These are phyloP conservation scores for Microtus oregoni DNA, from an alignment of 2,113 vertebrate species.

Conservation along the genomic window DNA sequence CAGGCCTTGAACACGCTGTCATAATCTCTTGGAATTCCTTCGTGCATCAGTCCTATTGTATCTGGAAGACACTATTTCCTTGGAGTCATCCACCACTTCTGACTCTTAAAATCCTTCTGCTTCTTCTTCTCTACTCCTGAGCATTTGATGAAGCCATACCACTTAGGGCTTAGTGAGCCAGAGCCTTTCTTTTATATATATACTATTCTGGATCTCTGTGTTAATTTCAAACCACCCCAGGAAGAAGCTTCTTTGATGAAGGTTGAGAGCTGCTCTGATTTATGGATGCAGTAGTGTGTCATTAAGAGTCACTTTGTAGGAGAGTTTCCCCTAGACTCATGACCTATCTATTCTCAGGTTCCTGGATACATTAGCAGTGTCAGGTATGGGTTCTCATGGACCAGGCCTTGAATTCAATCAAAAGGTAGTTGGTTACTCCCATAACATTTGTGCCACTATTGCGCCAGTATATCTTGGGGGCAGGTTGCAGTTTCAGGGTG, in stretches of 20 bases:
- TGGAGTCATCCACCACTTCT: not conserved
- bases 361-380: not conserved
- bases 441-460: not conserved
- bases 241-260: not conserved
- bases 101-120: not conserved
- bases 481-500: not conserved
- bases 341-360: not conserved
- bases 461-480: not conserved
- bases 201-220: not conserved
- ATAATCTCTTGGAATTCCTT: not conserved
- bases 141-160: not conserved
- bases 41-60: not conserved
- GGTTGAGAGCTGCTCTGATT: not conserved
- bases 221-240: not conserved
- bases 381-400: not conserved
- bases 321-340: not conserved
- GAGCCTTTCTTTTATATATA: too few relatives aligned
- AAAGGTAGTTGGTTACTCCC: not conserved
- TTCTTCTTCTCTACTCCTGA: not conserved
- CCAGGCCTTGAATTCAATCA: not conserved
- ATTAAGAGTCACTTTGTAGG: not conserved
- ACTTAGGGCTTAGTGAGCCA: not conserved
- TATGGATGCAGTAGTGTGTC: not conserved
- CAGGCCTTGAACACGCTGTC: not conserved
- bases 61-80: not conserved